These are phyloP conservation scores for Oncorhynchus clarkii DNA, from an alignment of 2,113 vertebrate genomes.

Conservation along the genomic window DNA sequence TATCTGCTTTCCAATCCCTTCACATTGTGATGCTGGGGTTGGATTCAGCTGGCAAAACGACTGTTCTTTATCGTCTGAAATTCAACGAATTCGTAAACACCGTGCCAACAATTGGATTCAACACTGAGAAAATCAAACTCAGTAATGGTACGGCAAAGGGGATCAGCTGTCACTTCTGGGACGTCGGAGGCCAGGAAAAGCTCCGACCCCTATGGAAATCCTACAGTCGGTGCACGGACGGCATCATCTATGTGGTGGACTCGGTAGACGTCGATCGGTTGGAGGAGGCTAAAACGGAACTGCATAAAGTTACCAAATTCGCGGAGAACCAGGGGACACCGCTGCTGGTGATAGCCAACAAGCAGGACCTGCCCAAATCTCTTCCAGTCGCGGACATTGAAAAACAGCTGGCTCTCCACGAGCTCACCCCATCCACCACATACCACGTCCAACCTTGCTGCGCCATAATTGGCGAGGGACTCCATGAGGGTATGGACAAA, in stretches of 20 bases:
- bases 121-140: constrained; percentile 92
- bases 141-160: constrained; percentile 93
- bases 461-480: constrained; percentile 95
- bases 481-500: constrained; percentile 97
- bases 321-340: constrained; percentile 96
- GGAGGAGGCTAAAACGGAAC: constrained; percentile 92
- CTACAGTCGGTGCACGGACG: constrained; percentile 95
- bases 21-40: constrained; percentile 97
- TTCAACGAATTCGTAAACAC: constrained; percentile 99
- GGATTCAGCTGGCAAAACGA: constrained; percentile 96
- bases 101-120: constrained; percentile 96
- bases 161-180: constrained; percentile 98
- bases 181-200: constrained; percentile 96
- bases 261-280: constrained; percentile 93
- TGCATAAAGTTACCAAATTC: constrained; percentile 97
- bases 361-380: constrained; percentile 94
- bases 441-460: constrained; percentile 96
- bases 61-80: constrained; percentile 91
- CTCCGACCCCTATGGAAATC: constrained; percentile 96
- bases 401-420: constrained; percentile 91
- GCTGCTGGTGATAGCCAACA: constrained; percentile 95
- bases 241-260: constrained; percentile 98
- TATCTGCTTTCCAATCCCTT: constrained; percentile 94
- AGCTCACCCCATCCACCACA: constrained; percentile 87
- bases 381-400: constrained; percentile 91